A percentile compares a stretch with the other conserved stretches of the same genome.
Conservation (phyloP, 2,113 vertebrate genomes). For the Marmota monax region DNA sequence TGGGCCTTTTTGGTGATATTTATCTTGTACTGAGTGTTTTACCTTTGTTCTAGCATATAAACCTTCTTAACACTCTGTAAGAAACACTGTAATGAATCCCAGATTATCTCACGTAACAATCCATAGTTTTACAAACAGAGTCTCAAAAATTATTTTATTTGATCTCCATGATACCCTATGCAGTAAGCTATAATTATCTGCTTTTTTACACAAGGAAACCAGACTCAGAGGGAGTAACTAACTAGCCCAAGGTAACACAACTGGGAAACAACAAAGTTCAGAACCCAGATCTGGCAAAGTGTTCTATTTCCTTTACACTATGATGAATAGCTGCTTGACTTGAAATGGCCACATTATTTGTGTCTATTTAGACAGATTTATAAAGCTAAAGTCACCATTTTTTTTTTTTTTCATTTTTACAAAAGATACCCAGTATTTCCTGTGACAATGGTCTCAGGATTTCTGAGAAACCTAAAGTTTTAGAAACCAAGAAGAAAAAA, state of each 20-base stretch:
- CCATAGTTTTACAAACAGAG: neutral
- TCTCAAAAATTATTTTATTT: neutral
- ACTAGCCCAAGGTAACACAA: neutral
- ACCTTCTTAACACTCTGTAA: neutral
- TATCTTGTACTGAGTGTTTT: neutral
- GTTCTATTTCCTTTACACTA: neutral
- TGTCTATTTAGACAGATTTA: neutral
- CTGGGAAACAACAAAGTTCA: neutral
- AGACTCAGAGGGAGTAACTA: neutral
- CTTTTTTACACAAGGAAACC: neutral
- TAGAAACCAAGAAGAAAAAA: neutral
- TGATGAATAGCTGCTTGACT: neutral
- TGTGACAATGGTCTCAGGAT: neutral
- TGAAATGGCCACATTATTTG: neutral
- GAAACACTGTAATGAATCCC: neutral
- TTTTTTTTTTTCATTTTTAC: neutral
- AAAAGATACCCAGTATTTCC: neutral
- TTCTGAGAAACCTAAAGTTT: slow-evolving; percentile 5
- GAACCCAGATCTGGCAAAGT: neutral
- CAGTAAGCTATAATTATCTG: neutral
- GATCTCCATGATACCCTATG: neutral
- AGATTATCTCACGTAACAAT: neutral
- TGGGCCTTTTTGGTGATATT: too few species aligned
- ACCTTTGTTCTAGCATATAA: neutral
- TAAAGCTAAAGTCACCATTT: neutral